Evolutionary conservation across 2,797 vertebrate genomes (phyloP).

Genomic region (Ambastaia sidthimunki): DNA sequence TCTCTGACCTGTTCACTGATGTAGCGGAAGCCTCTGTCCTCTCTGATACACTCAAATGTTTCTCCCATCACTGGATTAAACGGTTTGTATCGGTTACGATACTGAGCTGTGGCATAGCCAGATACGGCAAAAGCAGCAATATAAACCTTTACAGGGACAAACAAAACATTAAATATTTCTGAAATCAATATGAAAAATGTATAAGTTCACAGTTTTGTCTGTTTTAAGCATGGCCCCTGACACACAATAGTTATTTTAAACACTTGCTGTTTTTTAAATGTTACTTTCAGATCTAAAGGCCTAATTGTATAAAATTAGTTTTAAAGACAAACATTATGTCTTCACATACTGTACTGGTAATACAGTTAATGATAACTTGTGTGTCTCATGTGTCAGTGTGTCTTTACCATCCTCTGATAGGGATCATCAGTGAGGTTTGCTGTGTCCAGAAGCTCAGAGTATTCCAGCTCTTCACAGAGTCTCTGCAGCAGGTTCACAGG

Average conservation of each 20-base stretch:
- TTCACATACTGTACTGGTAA: too few relatives aligned
- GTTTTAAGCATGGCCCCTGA: too few relatives aligned
- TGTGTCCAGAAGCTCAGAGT: constrained; percentile 85
- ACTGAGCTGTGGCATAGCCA: constrained; percentile 87
- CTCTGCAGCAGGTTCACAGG: constrained; percentile 85
- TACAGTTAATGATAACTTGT: too few relatives aligned
- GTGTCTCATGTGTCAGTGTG: too few relatives aligned
- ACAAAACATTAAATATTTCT: too few relatives aligned
- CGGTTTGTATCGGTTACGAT: constrained; percentile 90
- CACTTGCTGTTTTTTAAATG: too few relatives aligned
- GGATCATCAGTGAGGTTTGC: constrained; percentile 82
- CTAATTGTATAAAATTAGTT: too few relatives aligned
- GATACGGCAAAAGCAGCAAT: constrained; percentile 92
- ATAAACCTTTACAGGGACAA: constrained; percentile 77
- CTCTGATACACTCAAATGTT: constrained; percentile 88
- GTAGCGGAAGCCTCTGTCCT: constrained; percentile 86
- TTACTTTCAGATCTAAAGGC: too few relatives aligned
- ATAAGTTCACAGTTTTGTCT: too few relatives aligned
- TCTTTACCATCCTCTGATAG: constrained; percentile 87
- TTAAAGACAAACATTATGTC: too few relatives aligned
- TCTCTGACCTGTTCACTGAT: constrained; percentile 88
- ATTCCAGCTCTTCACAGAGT: constrained; percentile 91
- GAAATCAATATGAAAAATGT: too few relatives aligned
- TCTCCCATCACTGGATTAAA: constrained; percentile 94
- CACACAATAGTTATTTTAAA: too few relatives aligned